Base-by-base conservation (phyloP, 1,140 invertebrate genomes). In the Apis cerana region DNA sequence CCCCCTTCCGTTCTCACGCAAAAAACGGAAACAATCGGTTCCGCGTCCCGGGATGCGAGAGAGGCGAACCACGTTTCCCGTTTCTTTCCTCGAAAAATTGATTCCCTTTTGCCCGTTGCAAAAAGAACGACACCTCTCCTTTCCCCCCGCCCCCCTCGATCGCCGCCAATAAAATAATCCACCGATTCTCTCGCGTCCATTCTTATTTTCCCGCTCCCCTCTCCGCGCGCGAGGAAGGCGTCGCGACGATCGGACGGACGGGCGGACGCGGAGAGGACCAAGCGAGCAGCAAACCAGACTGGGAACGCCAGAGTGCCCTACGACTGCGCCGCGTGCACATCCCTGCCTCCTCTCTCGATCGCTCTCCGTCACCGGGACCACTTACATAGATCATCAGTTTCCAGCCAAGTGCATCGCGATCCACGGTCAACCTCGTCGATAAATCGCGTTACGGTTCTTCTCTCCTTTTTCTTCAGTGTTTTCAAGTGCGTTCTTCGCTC, bases 231-330 rank as follows among this genome's bases (percentile, higher is more conserved):
- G 62, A 50, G 27, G 27, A 33, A 54, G 54, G 86, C 86, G 86
- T 83, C 83, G 85, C 78, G 83, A 82, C 79, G 78, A 72, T 62
- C 64, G 81, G 84, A 89, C 78, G 76, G 59, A 52, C 58, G 80
- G 80, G 88, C 72, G 70, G 50, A 56, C 33, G 76, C 71, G 88
- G 33, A 5, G 33, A 43, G 33, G 33, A 43, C 33, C 4, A 43
- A 43, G 4, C 33, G 85, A 89, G 85, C 88, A 89, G 82, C 84
- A 76, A 27, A 84, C 79, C 87, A 77, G 83, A 85, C 85, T 82
- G 85, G 76, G 75, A 89, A 89, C 88, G 85, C 85, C 89, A 86
- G 83, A 84, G 89, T 92, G 91, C 89, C 93, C 92, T 85, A 94
- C 93, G 85, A 94, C 89, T 89, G 93, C 90, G 87, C 83, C 87